Evolutionary conservation across 2,113 vertebrate species (phyloP).

Genomic region (Antechinus stuartii): DNA sequence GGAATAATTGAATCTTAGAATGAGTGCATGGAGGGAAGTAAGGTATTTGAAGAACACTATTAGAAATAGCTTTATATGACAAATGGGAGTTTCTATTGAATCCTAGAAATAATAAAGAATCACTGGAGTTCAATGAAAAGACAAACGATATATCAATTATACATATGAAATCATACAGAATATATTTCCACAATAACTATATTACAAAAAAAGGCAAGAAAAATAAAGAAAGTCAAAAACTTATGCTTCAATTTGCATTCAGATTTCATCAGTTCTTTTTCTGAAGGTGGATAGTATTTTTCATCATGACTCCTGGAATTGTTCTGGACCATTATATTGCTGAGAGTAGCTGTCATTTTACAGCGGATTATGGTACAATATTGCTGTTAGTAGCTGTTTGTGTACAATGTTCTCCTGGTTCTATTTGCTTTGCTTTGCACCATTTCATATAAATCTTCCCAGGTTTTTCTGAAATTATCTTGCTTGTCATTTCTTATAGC

Average conservation of each 20-base stretch:
- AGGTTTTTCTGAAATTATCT: background rate
- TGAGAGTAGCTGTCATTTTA: too few relatives aligned
- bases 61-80: too few relatives aligned
- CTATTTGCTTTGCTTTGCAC: background rate
- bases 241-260: background rate
- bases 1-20: too few relatives aligned
- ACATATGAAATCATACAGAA: background rate
- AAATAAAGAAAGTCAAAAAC: background rate
- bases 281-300: background rate
- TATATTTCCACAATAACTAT: background rate
- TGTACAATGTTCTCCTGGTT: background rate
- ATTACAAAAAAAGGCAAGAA: background rate
- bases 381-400: background rate
- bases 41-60: too few relatives aligned
- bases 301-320: too few relatives aligned
- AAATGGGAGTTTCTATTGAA: too few relatives aligned
- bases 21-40: too few relatives aligned
- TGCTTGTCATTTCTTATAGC: background rate
- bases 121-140: too few relatives aligned
- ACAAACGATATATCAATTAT: too few relatives aligned
- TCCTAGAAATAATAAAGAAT: too few relatives aligned
- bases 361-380: background rate
- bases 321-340: too few relatives aligned
- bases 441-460: background rate
- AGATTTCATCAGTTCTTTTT: background rate